Base-by-base conservation (phyloP, 2,113 vertebrate species). In the Tachysurus fulvidraco region DNA sequence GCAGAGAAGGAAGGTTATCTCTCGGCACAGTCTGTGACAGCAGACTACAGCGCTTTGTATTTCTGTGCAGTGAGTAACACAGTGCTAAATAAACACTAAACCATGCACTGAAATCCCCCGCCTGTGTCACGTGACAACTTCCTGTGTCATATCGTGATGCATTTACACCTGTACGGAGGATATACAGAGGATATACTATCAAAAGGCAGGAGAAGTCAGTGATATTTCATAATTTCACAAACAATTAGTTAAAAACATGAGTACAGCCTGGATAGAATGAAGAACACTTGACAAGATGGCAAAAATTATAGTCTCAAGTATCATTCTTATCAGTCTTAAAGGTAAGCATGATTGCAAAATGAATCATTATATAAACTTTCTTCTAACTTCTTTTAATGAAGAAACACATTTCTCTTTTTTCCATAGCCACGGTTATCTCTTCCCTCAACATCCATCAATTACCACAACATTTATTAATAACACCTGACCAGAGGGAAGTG, bases 51-150 rank as follows among this genome's bases (percentile, higher is more conserved):
- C 11, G 77, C 16, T 30, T 9, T 88, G 28, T 90, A 90, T 57
- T 83, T 86, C 85, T 90, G 89, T 64, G 87, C 87, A 13, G 84
- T 90, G 17, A 88, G 87, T 82, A 13, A 17, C 89, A 90, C 89
- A n/a, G 85, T 86, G 82, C 52, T 84, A 1, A 28, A 83, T 28
- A 60, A 44, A 67, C 73, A 78, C 11, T 16, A 5, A 50, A 83
- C 36, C 21, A n/a, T 76, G 36, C n/a, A 30, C 85, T 78, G 1
- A 88, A 90, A 90, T 81, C 19, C 71, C 52, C 71, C 46, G 8
- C 85, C 85, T 71, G 11, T 41, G 23, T 85, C 88, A 87, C 8
- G 2, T 81, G 55, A 81, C 19, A 52, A 3, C 79, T 54, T 28
- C 14, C 5, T 76, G 25, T 10, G 21, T 21, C 28, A 80, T 7